Percentiles rank a stretch among this genome's conserved stretches.
phyloP scores from a whole-genome alignment of 2,113 vertebrate species.

The Gymnorhina tibicen region DNA sequence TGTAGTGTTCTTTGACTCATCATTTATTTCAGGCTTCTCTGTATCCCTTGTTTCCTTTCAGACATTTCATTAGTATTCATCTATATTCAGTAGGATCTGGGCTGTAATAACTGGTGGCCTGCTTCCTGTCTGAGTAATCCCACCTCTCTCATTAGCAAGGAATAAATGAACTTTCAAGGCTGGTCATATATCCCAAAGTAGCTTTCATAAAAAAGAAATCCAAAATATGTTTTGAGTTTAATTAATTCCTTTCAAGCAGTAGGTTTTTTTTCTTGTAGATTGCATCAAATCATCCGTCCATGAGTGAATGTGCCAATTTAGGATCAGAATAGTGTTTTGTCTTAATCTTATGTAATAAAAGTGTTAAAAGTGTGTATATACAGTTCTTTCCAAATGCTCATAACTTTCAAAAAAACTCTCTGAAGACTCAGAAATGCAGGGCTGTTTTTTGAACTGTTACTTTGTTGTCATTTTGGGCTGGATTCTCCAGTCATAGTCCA shows the following conservation, averaged over 20 bases:
- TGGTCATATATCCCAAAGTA: not conserved
- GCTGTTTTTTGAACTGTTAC: not conserved
- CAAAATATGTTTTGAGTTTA: not conserved
- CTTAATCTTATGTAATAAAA: not conserved
- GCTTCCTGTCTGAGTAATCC: conserved; percentile 16
- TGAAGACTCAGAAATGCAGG: not conserved
- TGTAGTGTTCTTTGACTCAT: not conserved
- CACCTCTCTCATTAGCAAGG: not conserved
- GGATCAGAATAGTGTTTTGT: not conserved
- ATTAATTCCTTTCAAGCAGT: not conserved
- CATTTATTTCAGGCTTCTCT: not conserved
- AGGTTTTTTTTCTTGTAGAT: not conserved
- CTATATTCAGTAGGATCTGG: not conserved
- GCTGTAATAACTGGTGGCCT: not conserved
- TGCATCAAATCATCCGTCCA: not conserved
- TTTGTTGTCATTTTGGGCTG: not conserved
- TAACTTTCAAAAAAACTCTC: not conserved
- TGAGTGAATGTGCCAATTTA: not conserved
- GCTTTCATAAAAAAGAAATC: not conserved
- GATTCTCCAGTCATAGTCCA: not conserved
- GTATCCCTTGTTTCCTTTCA: not conserved
- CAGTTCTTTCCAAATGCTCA: not conserved
- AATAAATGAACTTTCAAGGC: not conserved
- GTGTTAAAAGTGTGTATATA: not conserved
- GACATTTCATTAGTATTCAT: not conserved